Evolutionary conservation across 2,888 invertebrate genomes (phyloP).

Genomic region (Polia nebulosa): DNA sequence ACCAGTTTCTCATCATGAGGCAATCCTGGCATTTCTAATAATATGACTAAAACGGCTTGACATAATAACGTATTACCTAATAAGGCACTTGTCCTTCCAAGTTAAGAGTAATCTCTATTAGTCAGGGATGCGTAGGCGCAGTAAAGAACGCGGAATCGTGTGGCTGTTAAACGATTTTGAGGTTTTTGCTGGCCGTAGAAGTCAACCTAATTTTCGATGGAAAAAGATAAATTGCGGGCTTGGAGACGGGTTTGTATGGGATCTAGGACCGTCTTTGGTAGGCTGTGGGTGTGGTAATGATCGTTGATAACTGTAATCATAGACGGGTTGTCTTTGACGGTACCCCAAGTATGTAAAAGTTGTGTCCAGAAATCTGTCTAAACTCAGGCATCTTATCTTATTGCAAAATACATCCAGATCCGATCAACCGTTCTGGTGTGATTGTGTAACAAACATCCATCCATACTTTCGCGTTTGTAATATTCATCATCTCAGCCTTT

Average conservation of each 20-base stretch:
- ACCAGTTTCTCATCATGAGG: conserved; percentile 51
- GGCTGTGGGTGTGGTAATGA: neutral
- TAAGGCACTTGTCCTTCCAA: conserved; percentile 63
- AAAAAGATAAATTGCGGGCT: conserved; percentile 30
- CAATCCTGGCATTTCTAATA: conserved; percentile 59
- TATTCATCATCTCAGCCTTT: no score
- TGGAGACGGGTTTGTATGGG: conserved; percentile 6
- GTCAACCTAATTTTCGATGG: conserved; percentile 38
- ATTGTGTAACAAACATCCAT: no score
- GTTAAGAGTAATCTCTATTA: conserved; percentile 57
- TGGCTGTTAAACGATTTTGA: conserved; percentile 18
- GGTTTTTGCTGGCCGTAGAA: conserved; percentile 22
- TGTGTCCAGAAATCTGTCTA: no score
- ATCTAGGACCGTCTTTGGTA: neutral
- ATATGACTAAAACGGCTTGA: conserved; percentile 55
- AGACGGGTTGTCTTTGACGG: no score
- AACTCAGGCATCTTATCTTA: no score
- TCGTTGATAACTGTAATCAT: conserved; percentile 8
- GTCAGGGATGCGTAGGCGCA: conserved; percentile 62
- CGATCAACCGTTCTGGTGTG: no score
- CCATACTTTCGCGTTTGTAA: no score
- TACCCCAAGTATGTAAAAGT: no score
- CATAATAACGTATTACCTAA: conserved; percentile 53
- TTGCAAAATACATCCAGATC: no score
- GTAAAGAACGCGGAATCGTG: conserved; percentile 60